These are phyloP conservation scores for Meloidogyne floridensis DNA, from an alignment of 1,140 invertebrate genomes.

Conservation along the genomic window DNA sequence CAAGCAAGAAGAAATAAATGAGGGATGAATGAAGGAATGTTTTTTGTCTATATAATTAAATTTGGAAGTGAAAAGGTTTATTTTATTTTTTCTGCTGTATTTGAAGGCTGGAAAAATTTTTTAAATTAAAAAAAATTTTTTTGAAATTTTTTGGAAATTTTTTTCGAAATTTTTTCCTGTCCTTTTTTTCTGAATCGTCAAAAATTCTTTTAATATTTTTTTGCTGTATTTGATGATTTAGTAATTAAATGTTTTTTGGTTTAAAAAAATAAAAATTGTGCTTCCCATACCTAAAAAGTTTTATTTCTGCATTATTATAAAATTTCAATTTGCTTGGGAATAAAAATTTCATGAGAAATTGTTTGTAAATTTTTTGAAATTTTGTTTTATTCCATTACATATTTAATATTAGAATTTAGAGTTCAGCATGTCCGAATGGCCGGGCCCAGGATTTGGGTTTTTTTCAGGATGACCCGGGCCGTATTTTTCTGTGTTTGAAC, in stretches of 20 bases:
- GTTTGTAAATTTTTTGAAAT: neutral
- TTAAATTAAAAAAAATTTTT: neutral
- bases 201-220: neutral
- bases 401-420: no score
- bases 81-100: neutral
- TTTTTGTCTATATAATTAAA: constrained; percentile 20
- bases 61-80: neutral
- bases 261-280: no score
- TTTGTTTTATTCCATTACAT: no score
- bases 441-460: no score
- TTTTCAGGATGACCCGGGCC: no score
- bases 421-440: no score
- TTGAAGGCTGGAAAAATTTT: neutral
- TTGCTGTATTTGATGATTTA: neutral
- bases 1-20: constrained; percentile 59
- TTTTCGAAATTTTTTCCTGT: no score
- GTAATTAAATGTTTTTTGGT: no score
- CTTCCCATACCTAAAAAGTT: neutral
- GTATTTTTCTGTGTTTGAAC: no score
- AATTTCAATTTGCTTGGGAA: neutral
- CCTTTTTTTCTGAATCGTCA: neutral
- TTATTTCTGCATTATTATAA: neutral
- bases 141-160: neutral
- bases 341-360: neutral
- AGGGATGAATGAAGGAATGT: neutral